phyloP scores from a whole-genome alignment of 2,113 vertebrate genomes.

The Riparia riparia region DNA sequence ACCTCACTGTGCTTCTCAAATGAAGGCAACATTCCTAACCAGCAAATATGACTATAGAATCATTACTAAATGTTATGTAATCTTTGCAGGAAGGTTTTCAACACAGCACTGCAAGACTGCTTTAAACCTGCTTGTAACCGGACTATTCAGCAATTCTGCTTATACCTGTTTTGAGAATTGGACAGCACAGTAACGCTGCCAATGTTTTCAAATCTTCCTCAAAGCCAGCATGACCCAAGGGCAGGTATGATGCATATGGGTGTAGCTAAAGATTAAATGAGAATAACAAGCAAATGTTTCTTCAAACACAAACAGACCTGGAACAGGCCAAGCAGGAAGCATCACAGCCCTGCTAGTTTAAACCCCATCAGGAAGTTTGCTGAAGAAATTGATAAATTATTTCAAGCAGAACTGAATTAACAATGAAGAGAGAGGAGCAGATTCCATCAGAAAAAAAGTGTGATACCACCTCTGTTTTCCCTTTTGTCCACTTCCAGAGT shows the following conservation, averaged over 20 bases:
- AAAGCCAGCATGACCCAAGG: neutral
- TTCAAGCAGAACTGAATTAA: neutral
- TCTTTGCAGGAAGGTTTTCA: neutral
- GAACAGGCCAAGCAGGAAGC: conserved; percentile 23
- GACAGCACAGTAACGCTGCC: neutral
- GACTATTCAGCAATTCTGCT: neutral
- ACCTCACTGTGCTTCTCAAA: neutral
- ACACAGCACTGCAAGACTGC: neutral
- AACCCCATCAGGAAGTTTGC: neutral
- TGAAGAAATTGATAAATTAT: conserved; percentile 1
- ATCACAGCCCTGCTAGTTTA: neutral
- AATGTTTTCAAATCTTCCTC: conserved; percentile 5
- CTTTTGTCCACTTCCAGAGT: neutral
- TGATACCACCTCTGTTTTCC: neutral
- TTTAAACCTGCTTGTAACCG: neutral
- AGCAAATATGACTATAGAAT: neutral
- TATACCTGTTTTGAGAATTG: neutral
- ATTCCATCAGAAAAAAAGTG: neutral
- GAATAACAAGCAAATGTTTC: neutral
- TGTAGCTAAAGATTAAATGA: neutral
- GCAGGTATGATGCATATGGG: neutral
- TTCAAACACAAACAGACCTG: neutral
- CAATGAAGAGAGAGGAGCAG: neutral
- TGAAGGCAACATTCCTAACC: neutral
- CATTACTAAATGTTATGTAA: neutral